Conservation (phyloP, 2,113 vertebrate species). For the Desmodus rotundus region DNA sequence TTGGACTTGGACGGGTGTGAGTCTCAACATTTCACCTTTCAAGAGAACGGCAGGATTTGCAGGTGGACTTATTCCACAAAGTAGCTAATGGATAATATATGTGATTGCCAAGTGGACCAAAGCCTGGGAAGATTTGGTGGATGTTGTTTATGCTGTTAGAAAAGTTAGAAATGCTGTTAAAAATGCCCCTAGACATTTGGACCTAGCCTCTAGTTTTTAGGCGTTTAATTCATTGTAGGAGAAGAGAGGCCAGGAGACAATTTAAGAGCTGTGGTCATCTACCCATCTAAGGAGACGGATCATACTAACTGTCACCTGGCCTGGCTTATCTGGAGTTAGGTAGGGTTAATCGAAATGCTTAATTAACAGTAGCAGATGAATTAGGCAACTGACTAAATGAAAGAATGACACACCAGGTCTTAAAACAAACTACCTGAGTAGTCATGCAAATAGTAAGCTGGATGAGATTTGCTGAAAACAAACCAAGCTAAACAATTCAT, state of each 20-base stretch:
- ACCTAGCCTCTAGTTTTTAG: not conserved
- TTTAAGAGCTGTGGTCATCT: conserved; percentile 1
- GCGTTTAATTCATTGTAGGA: not conserved
- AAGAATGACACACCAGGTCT: not conserved
- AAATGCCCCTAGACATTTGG: not conserved
- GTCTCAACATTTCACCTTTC: not conserved
- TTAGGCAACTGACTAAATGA: not conserved
- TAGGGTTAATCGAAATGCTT: not conserved
- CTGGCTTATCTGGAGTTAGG: not conserved
- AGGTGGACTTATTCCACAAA: conserved; percentile 13
- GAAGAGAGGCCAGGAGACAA: not conserved
- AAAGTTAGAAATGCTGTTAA: not conserved
- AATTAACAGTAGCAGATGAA: not conserved
- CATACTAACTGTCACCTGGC: not conserved
- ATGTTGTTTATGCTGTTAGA: not conserved
- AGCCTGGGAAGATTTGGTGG: not conserved
- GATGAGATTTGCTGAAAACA: conserved; percentile 44
- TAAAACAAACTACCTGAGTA: not conserved
- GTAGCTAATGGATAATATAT: not conserved
- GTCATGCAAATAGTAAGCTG: not conserved
- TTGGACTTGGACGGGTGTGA: not conserved
- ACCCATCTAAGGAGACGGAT: not conserved
- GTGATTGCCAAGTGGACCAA: not conserved
- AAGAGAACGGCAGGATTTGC: not conserved
- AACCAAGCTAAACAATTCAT: conserved; percentile 46